Percentiles rank a stretch among this genome's conserved stretches.
Conservation (phyloP, 2,888 invertebrate species). For the Epinotia nisella region DNA sequence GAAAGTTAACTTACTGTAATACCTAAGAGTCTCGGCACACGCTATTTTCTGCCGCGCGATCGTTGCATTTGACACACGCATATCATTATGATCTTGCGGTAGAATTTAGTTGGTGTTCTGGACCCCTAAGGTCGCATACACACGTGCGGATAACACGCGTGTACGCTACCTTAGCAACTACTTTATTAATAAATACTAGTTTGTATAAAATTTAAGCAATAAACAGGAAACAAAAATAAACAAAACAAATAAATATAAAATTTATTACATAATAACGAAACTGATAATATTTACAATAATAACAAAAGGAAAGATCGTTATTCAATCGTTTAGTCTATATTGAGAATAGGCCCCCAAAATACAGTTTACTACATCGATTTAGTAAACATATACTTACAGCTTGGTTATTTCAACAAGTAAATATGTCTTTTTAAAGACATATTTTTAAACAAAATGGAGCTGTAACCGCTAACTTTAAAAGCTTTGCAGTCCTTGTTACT, state of each 20-base stretch:
- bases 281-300: slow-evolving; percentile 77
- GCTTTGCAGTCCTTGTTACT: neutral
- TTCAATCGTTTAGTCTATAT: slow-evolving; percentile 56
- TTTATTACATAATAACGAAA: slow-evolving; percentile 77
- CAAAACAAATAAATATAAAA: slow-evolving; percentile 67
- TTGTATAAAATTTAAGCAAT: slow-evolving; percentile 25
- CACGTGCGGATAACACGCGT: slow-evolving; percentile 48
- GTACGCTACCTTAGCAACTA: slow-evolving; percentile 45
- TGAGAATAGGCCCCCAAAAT: slow-evolving; percentile 62
- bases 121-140: slow-evolving; percentile 48
- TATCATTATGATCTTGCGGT: slow-evolving; percentile 6
- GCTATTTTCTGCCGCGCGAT: slow-evolving; percentile 8
- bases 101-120: slow-evolving; percentile 13
- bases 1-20: slow-evolving; percentile 3
- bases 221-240: slow-evolving; percentile 46
- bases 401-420: slow-evolving; percentile 16
- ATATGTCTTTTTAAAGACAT: neutral
- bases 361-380: slow-evolving; percentile 29
- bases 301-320: slow-evolving; percentile 64
- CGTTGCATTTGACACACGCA: neutral
- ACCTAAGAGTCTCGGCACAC: slow-evolving; percentile 1
- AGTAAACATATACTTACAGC: slow-evolving; percentile 24
- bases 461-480: neutral
- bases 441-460: neutral
- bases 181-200: slow-evolving; percentile 25